phyloP scores from a whole-genome alignment of 2,113 vertebrate genomes.

The Oncorhynchus mykiss region DNA sequence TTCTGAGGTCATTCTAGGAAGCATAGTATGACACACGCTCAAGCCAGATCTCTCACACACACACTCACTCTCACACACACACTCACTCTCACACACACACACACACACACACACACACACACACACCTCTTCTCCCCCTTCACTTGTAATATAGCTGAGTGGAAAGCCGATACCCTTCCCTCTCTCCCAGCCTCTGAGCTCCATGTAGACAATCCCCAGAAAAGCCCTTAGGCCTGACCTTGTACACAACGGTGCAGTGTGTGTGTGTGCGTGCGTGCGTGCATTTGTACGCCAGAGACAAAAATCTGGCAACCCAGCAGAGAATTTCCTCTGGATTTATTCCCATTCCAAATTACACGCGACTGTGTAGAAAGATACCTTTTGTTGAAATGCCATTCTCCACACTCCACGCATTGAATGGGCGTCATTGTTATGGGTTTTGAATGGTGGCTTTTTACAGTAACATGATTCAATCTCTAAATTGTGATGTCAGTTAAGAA shows the following conservation, averaged over 20 bases:
- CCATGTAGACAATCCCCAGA: neutral
- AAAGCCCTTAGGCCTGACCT: neutral
- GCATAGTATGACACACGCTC: neutral
- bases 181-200: neutral
- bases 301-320: no score
- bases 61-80: no score
- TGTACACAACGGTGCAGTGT: slow-evolving; percentile 1
- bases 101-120: neutral
- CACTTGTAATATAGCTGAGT: neutral
- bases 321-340: no score
- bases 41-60: neutral
- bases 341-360: no score
- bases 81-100: no score
- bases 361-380: no score
- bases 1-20: slow-evolving; percentile 19
- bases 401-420: no score
- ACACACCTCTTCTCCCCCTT: neutral
- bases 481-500: no score
- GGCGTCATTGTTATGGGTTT: no score
- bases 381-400: no score
- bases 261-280: neutral
- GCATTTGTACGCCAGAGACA: neutral
- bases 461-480: no score
- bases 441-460: slow-evolving; percentile 48
- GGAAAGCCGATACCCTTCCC: neutral